Evolutionary conservation across 2,113 vertebrate genomes (phyloP).

Genomic region (Phaethornis superciliosus): DNA sequence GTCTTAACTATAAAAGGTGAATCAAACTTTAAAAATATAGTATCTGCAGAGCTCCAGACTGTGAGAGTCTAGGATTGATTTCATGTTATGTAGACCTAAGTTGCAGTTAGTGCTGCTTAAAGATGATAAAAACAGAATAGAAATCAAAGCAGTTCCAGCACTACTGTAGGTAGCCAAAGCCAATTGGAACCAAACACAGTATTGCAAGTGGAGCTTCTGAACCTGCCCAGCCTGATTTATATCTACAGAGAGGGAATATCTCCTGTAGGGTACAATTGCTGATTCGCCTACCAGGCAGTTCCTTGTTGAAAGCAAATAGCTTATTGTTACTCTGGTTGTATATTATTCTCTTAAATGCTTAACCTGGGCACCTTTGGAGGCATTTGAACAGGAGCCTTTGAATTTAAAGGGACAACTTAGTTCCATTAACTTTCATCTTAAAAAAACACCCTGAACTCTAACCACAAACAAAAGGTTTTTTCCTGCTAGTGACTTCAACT

Average conservation of each 20-base stretch:
- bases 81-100: neutral
- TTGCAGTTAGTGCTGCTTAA: neutral
- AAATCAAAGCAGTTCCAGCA: neutral
- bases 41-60: conserved; percentile 19
- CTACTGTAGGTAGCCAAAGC: conserved; percentile 1
- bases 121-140: neutral
- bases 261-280: conserved; percentile 49
- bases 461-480: neutral
- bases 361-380: conserved; percentile 13
- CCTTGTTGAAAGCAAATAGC: conserved; percentile 46
- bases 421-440: conserved; percentile 37
- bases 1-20: conserved; percentile 47
- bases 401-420: neutral
- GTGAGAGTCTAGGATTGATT: conserved; percentile 23
- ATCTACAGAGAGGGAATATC: neutral
- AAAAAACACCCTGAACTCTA: neutral
- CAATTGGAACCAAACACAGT: conserved; percentile 6
- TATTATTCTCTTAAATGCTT: neutral
- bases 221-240: conserved; percentile 8
- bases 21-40: conserved; percentile 13
- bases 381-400: neutral
- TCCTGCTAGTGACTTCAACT: neutral
- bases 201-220: neutral
- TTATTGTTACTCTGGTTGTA: conserved; percentile 43
- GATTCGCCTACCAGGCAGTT: conserved; percentile 46